Base-by-base conservation (phyloP, 2,113 vertebrate genomes). In the Centropristis striata region DNA sequence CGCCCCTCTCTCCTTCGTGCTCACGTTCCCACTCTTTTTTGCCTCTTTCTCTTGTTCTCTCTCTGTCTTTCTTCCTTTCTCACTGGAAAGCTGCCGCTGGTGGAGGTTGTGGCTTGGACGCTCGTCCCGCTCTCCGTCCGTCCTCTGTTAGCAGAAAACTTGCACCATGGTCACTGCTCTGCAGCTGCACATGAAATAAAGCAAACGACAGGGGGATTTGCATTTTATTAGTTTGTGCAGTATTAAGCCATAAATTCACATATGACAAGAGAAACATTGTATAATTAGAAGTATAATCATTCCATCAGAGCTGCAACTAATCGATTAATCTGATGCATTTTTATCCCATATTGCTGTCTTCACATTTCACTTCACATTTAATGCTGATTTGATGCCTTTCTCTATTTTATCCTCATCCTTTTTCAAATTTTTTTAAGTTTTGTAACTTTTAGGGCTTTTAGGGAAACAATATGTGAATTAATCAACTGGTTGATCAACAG, bases 1-100 rank as follows among this genome's bases (percentile, higher is more conserved):
- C 94, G 86, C 89, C 89, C 88, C 80, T 63, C 81, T 63, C 85
- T 88, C 84, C 81, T 83, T 81, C 71, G 81, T 91, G 78, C 81
- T 9, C 90, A 80, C 65, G 71, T 77, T 69, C 32, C 32, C 32
- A 32, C 46, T 77, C 66, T 78, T 42, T 80, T 61, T 61, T 69
- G 58, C 59, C 76, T 86, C 86, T 78, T 71, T 73, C 83, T 73
- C 72, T 75, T 65, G 71, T 54, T 75, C 67, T 82, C 75, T 77
- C 78, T 53, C 61, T 68, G 68, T 60, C 68, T 71, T 66, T 44
- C 66, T 82, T 49, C 71, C 71, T 61, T 80, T 42, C 80, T 74
- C 23, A 20, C 71, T 60, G 66, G 76, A 60, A 75, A 82, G 84
- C 59, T 78, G 54, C 55, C 73, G 76, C 59, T 59, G 64, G 55